Conservation (phyloP, 2,113 vertebrate genomes). For the Pavo muticus region DNA sequence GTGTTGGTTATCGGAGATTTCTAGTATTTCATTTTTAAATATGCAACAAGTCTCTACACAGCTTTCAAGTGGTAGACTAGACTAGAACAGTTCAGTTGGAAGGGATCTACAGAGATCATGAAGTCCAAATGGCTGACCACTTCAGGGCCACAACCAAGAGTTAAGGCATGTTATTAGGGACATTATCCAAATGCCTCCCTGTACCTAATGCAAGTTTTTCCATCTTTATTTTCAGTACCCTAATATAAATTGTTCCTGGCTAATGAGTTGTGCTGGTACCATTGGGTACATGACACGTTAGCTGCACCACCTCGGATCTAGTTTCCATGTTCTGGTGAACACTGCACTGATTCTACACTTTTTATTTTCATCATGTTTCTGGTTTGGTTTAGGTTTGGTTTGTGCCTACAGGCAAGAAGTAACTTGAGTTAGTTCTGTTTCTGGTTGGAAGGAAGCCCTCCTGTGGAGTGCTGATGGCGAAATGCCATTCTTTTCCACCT, state of each 20-base stretch:
- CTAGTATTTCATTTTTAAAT: not conserved
- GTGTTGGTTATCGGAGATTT: not conserved
- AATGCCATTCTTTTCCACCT: not conserved
- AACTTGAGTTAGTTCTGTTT: not conserved
- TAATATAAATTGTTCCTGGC: not conserved
- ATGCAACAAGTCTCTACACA: not conserved
- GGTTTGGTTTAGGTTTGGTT: not conserved
- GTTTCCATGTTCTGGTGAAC: not conserved
- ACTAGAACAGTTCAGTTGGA: not conserved
- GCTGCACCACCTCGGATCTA: not conserved
- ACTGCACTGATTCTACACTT: not conserved
- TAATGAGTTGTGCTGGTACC: slow-evolving; percentile 5
- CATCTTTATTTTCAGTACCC: slow-evolving; percentile 1
- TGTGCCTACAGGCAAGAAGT: not conserved
- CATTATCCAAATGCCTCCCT: not conserved
- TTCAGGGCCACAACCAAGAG: not conserved
- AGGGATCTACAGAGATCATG: not conserved
- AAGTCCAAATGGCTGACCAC: not conserved
- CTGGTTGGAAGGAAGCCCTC: not conserved
- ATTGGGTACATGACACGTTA: not conserved
- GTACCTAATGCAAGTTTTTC: slow-evolving; percentile 2
- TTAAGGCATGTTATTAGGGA: not conserved
- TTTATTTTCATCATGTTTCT: not conserved
- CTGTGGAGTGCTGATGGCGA: not conserved
- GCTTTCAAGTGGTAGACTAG: not conserved